Percentiles rank a stretch among this genome's conserved stretches.
phyloP scores from a whole-genome alignment of 1,140 invertebrate species.

The Vanessa atalanta region DNA sequence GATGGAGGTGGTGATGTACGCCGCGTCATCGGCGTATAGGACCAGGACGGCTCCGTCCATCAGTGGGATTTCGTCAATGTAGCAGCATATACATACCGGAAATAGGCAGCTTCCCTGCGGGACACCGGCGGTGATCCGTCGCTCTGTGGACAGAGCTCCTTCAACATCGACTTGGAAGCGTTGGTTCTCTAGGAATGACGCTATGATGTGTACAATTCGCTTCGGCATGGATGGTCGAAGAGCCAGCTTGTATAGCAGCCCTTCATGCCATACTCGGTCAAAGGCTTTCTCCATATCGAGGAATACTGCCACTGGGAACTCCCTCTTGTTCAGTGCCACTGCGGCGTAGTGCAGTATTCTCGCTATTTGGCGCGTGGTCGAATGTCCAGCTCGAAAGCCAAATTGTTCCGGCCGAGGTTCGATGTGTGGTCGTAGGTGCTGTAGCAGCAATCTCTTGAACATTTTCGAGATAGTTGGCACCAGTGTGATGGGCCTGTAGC shows the following conservation, averaged over 20 bases:
- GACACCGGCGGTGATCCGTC: background rate
- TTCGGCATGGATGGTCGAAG: background rate
- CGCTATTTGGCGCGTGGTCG: background rate
- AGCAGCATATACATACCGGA: background rate
- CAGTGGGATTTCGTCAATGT: background rate
- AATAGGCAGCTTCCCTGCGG: background rate
- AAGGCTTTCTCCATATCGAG: background rate
- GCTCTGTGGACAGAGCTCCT: background rate
- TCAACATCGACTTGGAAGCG: background rate
- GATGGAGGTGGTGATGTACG: no score
- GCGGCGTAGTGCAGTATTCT: background rate
- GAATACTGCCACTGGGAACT: background rate
- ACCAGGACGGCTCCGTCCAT: background rate
- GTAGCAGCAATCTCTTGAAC: background rate
- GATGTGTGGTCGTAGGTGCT: background rate
- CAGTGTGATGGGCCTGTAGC: background rate
- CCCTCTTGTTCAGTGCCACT: background rate
- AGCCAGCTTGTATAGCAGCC: background rate
- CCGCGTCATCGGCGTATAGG: no score
- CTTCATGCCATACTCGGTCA: background rate
- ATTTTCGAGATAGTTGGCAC: background rate
- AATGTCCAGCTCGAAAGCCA: background rate
- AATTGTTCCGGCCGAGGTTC: background rate
- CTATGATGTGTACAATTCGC: background rate
- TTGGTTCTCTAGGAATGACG: background rate